A percentile compares a stretch with the other conserved stretches of the same genome.
Conservation (phyloP, 2,888 invertebrate genomes). For the Drosophila affinis region DNA sequence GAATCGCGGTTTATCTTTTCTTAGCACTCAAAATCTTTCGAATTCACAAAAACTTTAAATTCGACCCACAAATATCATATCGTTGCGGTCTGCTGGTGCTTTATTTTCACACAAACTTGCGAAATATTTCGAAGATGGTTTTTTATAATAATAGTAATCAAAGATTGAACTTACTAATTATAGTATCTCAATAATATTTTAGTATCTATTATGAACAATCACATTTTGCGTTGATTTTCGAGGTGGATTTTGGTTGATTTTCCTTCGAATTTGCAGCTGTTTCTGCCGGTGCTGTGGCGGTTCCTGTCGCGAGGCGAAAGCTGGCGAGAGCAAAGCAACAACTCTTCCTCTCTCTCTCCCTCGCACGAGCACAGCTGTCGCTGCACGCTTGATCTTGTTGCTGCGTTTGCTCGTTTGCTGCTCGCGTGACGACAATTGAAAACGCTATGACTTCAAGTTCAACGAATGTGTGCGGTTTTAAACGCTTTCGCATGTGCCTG, state of each 20-base stretch:
- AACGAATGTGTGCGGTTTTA: conserved; percentile 62
- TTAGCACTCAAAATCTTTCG: conserved; percentile 34
- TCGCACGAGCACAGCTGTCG: conserved; percentile 20
- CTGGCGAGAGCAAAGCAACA: conserved; percentile 8
- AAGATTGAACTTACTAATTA: conserved; percentile 67
- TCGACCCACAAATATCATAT: conserved; percentile 31
- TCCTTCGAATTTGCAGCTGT: background rate
- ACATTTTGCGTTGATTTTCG: conserved; percentile 13
- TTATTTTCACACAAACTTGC: conserved; percentile 56
- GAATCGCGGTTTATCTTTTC: conserved; percentile 25
- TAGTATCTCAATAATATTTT: conserved; percentile 17
- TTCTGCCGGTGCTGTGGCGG: background rate
- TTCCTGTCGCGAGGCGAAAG: conserved; percentile 17
- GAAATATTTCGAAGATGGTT: conserved; percentile 53
- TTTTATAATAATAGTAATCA: conserved; percentile 48
- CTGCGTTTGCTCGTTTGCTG: conserved; percentile 43
- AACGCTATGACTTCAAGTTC: conserved; percentile 80
- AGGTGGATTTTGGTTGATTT: background rate
- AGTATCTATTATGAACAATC: conserved; percentile 7
- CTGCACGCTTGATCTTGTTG: conserved; percentile 34
- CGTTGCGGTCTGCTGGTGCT: conserved; percentile 28
- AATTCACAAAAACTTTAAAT: conserved; percentile 13
- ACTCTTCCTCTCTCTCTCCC: background rate
- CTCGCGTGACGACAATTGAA: conserved; percentile 79
- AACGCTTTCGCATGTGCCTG: conserved; percentile 42